Percentiles rank a stretch among this genome's conserved stretches.
Evolutionary conservation across 2,888 invertebrate genomes (phyloP).

Genomic region (Crepidodera aurea): DNA sequence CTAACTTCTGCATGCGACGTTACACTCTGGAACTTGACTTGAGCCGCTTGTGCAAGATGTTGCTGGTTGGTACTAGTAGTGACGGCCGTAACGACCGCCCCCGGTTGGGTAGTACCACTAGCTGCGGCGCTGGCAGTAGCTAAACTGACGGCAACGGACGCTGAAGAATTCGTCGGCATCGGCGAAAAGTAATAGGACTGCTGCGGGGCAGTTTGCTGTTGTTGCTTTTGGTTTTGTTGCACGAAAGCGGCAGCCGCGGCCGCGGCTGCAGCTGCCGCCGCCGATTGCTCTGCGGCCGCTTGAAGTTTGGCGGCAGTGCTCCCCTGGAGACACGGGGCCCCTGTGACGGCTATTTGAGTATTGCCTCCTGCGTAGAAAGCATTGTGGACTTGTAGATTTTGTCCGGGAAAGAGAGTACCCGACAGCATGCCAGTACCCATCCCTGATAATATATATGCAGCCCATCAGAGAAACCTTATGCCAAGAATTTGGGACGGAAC

Average conservation of each 20-base stretch:
- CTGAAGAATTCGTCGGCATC: slow-evolving; percentile 60
- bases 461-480: slow-evolving; percentile 40
- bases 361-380: slow-evolving; percentile 59
- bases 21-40: slow-evolving; percentile 60
- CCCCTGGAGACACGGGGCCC: slow-evolving; percentile 48
- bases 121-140: slow-evolving; percentile 55
- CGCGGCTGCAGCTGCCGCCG: slow-evolving; percentile 60
- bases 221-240: slow-evolving; percentile 60
- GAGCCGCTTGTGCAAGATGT: slow-evolving; percentile 43
- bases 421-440: slow-evolving; percentile 61
- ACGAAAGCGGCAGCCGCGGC: slow-evolving; percentile 38
- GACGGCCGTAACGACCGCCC: slow-evolving; percentile 11
- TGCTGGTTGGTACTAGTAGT: slow-evolving; percentile 12
- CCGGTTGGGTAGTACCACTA: slow-evolving; percentile 4
- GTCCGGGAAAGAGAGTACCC: slow-evolving; percentile 57
- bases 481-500: background rate
- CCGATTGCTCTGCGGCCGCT: slow-evolving; percentile 59
- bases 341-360: slow-evolving; percentile 33
- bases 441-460: slow-evolving; percentile 54
- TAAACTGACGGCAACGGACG: slow-evolving; percentile 49
- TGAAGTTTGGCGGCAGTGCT: slow-evolving; percentile 53
- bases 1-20: slow-evolving; percentile 66
- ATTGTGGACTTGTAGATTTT: slow-evolving; percentile 61
- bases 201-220: slow-evolving; percentile 63
- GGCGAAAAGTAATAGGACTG: slow-evolving; percentile 64